phyloP scores from a whole-genome alignment of 92 coral and sea anemone species.

The Zoanthus sansibaricus region DNA sequence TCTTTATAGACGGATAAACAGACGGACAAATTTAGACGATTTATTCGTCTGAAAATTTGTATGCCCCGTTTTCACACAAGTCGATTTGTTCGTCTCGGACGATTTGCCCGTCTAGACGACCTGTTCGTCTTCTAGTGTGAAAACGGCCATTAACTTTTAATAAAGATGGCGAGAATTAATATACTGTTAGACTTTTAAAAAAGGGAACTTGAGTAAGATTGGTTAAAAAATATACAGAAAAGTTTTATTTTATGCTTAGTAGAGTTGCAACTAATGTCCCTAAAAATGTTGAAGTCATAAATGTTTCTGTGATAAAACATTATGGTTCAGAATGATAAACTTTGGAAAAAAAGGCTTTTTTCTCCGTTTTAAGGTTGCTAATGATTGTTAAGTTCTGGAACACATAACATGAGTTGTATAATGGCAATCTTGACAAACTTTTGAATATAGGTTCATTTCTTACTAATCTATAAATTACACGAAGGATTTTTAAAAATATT shows the following conservation, averaged over 20 bases:
- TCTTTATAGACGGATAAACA: too few relatives aligned
- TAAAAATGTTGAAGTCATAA: not conserved
- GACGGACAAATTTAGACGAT: too few relatives aligned
- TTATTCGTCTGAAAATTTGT: too few relatives aligned
- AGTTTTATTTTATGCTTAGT: conserved; percentile 4
- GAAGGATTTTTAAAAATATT: not conserved
- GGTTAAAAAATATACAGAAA: not conserved
- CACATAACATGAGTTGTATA: conserved; percentile 6
- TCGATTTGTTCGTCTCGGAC: too few relatives aligned
- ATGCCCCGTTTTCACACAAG: too few relatives aligned
- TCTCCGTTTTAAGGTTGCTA: conserved; percentile 7
- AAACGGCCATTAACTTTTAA: too few relatives aligned
- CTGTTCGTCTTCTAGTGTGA: too few relatives aligned
- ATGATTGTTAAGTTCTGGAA: not conserved
- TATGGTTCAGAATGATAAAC: not conserved
- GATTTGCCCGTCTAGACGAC: too few relatives aligned
- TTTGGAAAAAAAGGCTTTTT: not conserved
- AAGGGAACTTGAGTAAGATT: not conserved
- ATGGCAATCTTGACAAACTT: not conserved
- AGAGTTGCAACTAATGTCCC: not conserved
- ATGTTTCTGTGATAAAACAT: not conserved
- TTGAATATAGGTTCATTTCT: not conserved
- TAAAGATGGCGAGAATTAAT: not conserved
- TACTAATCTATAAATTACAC: not conserved
- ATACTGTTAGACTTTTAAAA: not conserved